Evolutionary conservation across 2,797 vertebrate genomes (phyloP).

Genomic region (Falco concolor): DNA sequence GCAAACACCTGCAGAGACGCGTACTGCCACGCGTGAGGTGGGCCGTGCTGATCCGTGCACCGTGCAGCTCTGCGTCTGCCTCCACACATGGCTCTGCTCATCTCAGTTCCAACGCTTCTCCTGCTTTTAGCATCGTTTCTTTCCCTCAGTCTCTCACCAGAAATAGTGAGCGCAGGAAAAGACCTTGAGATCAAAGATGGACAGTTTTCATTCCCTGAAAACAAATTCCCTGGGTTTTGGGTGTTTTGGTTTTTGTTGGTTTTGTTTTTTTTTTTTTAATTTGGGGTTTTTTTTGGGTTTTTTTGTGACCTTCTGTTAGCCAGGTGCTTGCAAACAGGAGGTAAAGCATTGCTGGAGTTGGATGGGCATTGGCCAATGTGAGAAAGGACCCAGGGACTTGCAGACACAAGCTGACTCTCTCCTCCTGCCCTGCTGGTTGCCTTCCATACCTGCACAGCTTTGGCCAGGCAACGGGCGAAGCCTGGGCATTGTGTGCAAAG

Average conservation of each 20-base stretch:
- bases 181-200: not conserved
- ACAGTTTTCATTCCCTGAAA: not conserved
- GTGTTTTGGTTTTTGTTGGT: not conserved
- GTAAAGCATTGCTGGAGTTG: not conserved
- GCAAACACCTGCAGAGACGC: not conserved
- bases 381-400: not conserved
- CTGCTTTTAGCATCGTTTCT: not conserved
- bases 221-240: not conserved
- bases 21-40: rapidly evolving
- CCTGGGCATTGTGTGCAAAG: not conserved
- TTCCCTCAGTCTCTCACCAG: not conserved
- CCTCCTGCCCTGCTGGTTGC: not conserved
- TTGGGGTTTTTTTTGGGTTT: too few relatives aligned
- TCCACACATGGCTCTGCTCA: not conserved
- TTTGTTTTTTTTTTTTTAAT: not conserved
- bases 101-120: not conserved
- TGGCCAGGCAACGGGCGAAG: not conserved
- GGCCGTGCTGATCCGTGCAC: rapidly evolving
- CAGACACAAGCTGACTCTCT: not conserved
- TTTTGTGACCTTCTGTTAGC: not conserved
- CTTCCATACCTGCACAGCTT: not conserved
- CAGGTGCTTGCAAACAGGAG: not conserved
- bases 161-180: not conserved
- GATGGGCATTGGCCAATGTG: not conserved
- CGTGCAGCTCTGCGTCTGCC: rapidly evolving